phyloP scores from a whole-genome alignment of 2,888 invertebrate genomes.

The Cenopis cana region DNA sequence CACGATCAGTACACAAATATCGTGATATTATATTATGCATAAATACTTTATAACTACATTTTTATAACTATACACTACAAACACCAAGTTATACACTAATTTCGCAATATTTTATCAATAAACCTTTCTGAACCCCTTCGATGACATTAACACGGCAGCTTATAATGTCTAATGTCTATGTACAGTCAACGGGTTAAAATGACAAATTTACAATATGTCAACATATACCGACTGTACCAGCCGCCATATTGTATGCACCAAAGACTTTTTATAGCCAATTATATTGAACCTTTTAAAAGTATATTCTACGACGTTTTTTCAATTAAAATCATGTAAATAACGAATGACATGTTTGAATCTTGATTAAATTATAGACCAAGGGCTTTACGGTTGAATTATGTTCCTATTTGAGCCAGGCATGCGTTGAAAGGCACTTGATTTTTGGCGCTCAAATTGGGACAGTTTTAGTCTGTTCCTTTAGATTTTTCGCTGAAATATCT shows the following conservation, averaged over 20 bases:
- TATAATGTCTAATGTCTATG: not conserved
- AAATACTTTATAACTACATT: too few relatives aligned
- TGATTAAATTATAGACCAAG: slow-evolving; percentile 20
- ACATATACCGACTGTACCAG: slow-evolving; percentile 6
- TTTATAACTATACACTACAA: too few relatives aligned
- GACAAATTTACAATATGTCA: not conserved
- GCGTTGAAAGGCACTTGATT: not conserved
- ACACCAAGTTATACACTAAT: too few relatives aligned
- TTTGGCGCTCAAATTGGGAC: not conserved
- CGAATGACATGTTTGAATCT: slow-evolving; percentile 21
- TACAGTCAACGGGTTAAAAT: not conserved
- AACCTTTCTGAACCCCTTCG: not conserved
- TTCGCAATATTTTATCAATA: too few relatives aligned
- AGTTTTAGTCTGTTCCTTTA: not conserved
- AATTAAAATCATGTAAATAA: slow-evolving; percentile 40
- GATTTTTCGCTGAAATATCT: not conserved
- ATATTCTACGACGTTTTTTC: slow-evolving; percentile 30
- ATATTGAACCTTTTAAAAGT: slow-evolving; percentile 35
- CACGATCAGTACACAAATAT: too few relatives aligned
- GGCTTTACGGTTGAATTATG: slow-evolving; percentile 2
- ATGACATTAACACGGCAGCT: not conserved
- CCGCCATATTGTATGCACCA: slow-evolving; percentile 40
- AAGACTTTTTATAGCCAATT: slow-evolving; percentile 43
- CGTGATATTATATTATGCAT: too few relatives aligned
- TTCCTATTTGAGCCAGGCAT: not conserved